These are phyloP conservation scores for Rhabdomys pumilio DNA, from an alignment of 2,797 vertebrate genomes.

Conservation along the genomic window DNA sequence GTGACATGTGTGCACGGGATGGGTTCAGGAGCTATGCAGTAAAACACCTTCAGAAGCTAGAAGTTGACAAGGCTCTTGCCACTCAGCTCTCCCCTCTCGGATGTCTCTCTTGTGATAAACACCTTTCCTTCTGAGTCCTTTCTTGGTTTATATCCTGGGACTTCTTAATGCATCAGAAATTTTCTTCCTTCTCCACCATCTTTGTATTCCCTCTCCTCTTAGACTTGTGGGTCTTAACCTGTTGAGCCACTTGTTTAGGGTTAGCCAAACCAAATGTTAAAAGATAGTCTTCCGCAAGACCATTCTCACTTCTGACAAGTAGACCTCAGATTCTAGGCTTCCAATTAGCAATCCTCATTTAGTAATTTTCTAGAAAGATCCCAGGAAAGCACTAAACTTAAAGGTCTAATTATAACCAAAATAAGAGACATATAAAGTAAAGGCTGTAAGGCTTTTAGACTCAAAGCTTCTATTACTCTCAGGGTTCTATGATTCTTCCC, in stretches of 20 bases:
- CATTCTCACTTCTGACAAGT: neutral
- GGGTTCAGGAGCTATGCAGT: neutral
- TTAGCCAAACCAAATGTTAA: neutral
- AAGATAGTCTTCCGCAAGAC: neutral
- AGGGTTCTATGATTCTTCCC: neutral
- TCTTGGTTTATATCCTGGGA: neutral
- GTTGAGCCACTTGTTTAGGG: neutral
- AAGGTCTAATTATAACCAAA: neutral
- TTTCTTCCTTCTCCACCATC: neutral
- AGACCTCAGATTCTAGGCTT: neutral
- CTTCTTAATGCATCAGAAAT: neutral
- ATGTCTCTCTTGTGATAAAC: neutral
- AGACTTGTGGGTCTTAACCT: neutral
- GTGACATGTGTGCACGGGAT: too few species aligned
- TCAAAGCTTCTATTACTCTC: neutral
- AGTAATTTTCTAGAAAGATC: neutral
- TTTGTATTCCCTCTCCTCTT: neutral
- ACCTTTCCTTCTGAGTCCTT: neutral
- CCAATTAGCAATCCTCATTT: neutral
- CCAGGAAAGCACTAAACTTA: neutral
- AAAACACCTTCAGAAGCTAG: neutral
- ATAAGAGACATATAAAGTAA: neutral
- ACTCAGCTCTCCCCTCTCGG: neutral
- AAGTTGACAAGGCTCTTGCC: neutral
- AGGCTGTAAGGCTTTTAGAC: neutral